These are phyloP conservation scores for Aporophyla nigra DNA, from an alignment of 2,888 invertebrate genomes.

Conservation along the genomic window DNA sequence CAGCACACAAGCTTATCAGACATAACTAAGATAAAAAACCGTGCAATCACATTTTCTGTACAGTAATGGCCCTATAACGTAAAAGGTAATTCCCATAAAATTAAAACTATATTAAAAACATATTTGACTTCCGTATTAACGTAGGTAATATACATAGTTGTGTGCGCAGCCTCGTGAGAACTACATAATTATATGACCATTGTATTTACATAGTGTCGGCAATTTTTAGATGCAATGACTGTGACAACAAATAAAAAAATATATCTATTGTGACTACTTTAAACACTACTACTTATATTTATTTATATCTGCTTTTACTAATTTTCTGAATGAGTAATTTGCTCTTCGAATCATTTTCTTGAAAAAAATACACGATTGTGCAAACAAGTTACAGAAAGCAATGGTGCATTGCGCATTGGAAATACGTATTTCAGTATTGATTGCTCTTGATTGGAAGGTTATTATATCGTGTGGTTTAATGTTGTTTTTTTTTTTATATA, in stretches of 20 bases:
- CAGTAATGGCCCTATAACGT: background rate
- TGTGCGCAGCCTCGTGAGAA: slow-evolving; percentile 32
- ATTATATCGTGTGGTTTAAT: background rate
- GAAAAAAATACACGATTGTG: background rate
- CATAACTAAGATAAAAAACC: background rate
- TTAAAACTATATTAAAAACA: slow-evolving; percentile 36
- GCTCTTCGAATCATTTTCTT: background rate
- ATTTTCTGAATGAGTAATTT: background rate
- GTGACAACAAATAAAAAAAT: slow-evolving; percentile 29
- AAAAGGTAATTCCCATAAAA: slow-evolving; percentile 7
- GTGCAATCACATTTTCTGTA: background rate
- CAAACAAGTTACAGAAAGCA: background rate
- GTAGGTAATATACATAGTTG: slow-evolving; percentile 10
- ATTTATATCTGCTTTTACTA: background rate
- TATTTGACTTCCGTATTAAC: slow-evolving; percentile 26
- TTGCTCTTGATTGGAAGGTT: background rate
- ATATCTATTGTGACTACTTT: background rate
- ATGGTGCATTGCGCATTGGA: background rate
- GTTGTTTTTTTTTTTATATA: background rate
- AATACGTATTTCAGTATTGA: background rate
- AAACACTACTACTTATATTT: background rate
- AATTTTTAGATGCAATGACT: slow-evolving; percentile 46
- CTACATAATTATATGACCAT: slow-evolving; percentile 30
- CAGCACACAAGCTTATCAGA: background rate
- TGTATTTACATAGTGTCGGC: slow-evolving; percentile 20